A percentile compares a stretch with the other conserved stretches of the same genome.
Conservation (phyloP, 2,113 vertebrate genomes). For the Saguinus imperator region DNA sequence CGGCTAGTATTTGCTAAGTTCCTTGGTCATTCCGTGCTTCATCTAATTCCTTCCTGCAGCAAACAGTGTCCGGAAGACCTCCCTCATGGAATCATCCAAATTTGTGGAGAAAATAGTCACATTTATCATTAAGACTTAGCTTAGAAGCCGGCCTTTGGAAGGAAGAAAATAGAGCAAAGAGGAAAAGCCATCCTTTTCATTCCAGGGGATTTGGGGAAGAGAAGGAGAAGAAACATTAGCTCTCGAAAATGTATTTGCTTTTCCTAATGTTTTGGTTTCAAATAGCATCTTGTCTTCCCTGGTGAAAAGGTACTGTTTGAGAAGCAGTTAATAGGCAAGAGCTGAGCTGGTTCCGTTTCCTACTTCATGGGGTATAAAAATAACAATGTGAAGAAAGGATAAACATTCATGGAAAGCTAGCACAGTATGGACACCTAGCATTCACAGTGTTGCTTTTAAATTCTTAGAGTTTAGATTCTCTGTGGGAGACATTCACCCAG, state of each 20-base stretch:
- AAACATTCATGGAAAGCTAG: background rate
- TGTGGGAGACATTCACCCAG: background rate
- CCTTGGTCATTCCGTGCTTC: background rate
- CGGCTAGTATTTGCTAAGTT: background rate
- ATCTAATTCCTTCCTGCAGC: background rate
- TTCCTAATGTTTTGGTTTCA: background rate
- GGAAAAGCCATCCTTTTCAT: background rate
- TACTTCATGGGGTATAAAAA: background rate
- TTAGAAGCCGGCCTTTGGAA: background rate
- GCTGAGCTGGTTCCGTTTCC: background rate
- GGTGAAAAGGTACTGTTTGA: background rate
- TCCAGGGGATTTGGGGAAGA: background rate
- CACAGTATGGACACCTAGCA: background rate
- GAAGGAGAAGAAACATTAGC: background rate
- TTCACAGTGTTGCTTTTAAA: background rate
- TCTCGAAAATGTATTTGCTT: background rate
- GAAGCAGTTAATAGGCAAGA: background rate
- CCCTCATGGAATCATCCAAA: background rate
- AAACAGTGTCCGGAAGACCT: background rate
- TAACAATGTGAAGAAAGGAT: background rate
- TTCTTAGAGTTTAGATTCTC: background rate
- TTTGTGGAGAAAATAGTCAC: background rate
- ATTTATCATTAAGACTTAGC: background rate
- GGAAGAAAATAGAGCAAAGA: background rate
- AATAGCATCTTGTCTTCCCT: background rate